Conservation (phyloP, 1,140 invertebrate genomes). For the Cherax quadricarinatus region DNA sequence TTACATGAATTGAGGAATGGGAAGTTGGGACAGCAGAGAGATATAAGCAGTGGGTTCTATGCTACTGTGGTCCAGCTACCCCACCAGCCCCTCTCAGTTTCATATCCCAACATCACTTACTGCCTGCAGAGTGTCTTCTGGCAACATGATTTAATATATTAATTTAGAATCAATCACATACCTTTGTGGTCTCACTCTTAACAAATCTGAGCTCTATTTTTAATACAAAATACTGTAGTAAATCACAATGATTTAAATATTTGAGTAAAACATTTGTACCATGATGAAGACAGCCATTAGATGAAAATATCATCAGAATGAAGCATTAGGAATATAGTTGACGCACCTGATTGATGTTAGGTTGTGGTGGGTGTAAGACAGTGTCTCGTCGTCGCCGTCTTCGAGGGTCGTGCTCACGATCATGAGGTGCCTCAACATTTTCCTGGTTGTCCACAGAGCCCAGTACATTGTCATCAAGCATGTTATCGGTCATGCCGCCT, state of each 20-base stretch:
- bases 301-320: not conserved
- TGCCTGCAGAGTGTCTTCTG: constrained; percentile 9
- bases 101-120: constrained; percentile 28
- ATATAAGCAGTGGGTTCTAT: constrained; percentile 65
- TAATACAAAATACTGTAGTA: not conserved
- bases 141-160: not conserved
- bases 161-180: constrained; percentile 23
- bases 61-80: constrained; percentile 66
- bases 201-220: not conserved
- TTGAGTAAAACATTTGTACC: constrained; percentile 20
- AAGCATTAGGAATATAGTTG: not conserved
- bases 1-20: constrained; percentile 57
- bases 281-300: constrained; percentile 15
- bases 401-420: constrained; percentile 76
- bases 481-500: constrained; percentile 78
- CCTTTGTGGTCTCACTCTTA: constrained; percentile 24
- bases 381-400: constrained; percentile 66
- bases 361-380: constrained; percentile 68
- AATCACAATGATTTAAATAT: constrained; percentile 9
- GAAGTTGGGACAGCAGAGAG: constrained; percentile 66
- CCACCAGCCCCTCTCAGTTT: constrained; percentile 56
- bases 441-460: constrained; percentile 83
- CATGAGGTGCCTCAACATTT: constrained; percentile 83
- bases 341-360: constrained; percentile 69
- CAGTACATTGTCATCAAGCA: constrained; percentile 78